Percentiles rank a stretch among this genome's conserved stretches.
phyloP scores from a whole-genome alignment of 2,888 invertebrate genomes.

The Pandemis cinnamomeana region DNA sequence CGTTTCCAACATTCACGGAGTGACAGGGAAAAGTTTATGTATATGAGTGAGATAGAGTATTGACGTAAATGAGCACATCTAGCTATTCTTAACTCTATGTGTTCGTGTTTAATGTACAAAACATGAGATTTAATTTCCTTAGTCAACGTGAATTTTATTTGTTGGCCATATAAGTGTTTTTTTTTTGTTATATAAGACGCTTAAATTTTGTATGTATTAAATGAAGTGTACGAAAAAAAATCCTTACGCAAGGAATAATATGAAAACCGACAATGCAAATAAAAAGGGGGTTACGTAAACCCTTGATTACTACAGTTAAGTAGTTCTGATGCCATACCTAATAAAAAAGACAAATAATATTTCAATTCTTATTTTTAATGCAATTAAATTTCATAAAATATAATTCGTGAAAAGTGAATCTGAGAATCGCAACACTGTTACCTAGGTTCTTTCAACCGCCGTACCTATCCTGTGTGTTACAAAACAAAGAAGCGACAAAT shows the following conservation, averaged over 20 bases:
- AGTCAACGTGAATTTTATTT: slow-evolving; percentile 39
- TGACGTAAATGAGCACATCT: slow-evolving; percentile 13
- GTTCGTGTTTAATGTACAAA: slow-evolving; percentile 16
- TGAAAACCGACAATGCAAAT: neutral
- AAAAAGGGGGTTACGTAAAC: neutral
- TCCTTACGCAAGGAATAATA: neutral
- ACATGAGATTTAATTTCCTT: slow-evolving; percentile 33
- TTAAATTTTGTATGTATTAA: slow-evolving; percentile 12
- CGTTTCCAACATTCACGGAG: slow-evolving; percentile 14
- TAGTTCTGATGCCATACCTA: too few species aligned
- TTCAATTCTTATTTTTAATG: too few species aligned
- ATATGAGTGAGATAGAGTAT: slow-evolving; percentile 27
- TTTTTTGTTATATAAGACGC: slow-evolving; percentile 20
- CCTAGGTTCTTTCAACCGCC: too few species aligned
- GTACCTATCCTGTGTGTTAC: too few species aligned
- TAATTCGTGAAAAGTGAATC: too few species aligned
- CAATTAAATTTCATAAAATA: too few species aligned
- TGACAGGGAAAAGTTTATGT: slow-evolving; percentile 32
- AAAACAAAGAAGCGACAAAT: too few species aligned
- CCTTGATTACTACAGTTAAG: too few species aligned
- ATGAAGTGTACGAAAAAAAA: slow-evolving; percentile 18
- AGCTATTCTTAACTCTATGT: slow-evolving; percentile 16
- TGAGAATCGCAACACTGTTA: too few species aligned
- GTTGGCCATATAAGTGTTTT: slow-evolving; percentile 34
- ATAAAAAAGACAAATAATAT: too few species aligned